A percentile compares a stretch with the other conserved stretches of the same genome.
Evolutionary conservation across 2,797 vertebrate genomes (phyloP).

Genomic region (Eulemur rubriventer): DNA sequence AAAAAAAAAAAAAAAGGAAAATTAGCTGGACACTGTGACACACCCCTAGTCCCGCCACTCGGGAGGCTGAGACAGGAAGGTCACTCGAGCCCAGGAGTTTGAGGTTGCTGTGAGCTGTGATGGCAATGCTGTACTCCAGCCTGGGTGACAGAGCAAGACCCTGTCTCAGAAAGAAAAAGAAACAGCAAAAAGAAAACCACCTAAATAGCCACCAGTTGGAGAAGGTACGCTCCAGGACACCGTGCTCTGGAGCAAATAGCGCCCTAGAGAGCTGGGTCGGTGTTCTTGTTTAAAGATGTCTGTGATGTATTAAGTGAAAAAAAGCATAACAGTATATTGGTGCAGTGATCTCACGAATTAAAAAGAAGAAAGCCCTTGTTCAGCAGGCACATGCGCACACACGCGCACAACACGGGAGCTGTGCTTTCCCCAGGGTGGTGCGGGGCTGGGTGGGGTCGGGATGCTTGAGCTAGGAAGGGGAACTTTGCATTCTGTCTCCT

Average conservation of each 20-base stretch:
- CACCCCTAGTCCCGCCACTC: too few species aligned
- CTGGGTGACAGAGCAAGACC: neutral
- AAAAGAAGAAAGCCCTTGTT: neutral
- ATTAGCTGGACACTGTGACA: too few species aligned
- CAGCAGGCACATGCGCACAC: neutral
- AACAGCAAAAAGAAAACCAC: neutral
- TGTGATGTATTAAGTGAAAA: neutral
- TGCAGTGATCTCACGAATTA: neutral
- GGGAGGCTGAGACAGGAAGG: too few species aligned
- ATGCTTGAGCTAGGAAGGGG: neutral
- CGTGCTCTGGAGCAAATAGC: neutral
- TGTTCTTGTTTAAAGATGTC: neutral
- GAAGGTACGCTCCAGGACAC: neutral
- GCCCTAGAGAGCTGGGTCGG: neutral
- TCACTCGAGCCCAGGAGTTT: neutral
- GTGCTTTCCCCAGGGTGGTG: fast-evolving
- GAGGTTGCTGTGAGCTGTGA: neutral
- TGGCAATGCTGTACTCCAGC: too few species aligned
- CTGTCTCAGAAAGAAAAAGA: neutral
- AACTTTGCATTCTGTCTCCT: neutral
- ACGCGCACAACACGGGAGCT: neutral
- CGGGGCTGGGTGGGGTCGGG: neutral
- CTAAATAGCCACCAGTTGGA: neutral
- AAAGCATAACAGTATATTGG: neutral
- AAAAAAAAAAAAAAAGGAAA: too few species aligned